Evolutionary conservation across 2,113 vertebrate species (phyloP), one percentile per base, ranked within the genome.

Genomic region (Rhegmatorhina hoffmannsi): DNA sequence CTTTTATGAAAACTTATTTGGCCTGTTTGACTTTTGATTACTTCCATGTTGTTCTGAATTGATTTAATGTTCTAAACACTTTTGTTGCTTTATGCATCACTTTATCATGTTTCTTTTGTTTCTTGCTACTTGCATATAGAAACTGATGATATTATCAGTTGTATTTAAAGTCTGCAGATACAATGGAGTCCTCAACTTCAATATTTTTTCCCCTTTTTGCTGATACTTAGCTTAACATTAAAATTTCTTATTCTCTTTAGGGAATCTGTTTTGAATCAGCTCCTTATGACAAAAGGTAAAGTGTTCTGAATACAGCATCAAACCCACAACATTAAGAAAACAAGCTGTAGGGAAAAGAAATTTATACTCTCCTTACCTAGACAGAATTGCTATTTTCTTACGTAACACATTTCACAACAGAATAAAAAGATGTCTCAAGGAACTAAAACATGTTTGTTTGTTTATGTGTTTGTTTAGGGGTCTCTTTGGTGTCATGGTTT

Each of bases 21-120:
- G 85, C 97, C 92, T 92, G 75, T 92, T 66, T 86, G 91, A 96
- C 58, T 97, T 97, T 96, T 97, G 96, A 97, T 98, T 97, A 95
- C 52, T 97, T 97, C 94, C 94, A 97, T 96, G 94, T 96, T 97
- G 67, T 81, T 97, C 88, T 95, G 92, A 95, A 95, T 96, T 96
- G 74, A 40, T 62, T 96, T 96, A 94, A 95, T 96, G 73, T 96
- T 91, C 96, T 76, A 83, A 97, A 97, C 96, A 95, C 87, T 93
- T 94, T 87, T 58, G 13, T 63, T 67, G 89, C 89, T 97, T 85
- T 83, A 63, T 93, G 50, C 33, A 94, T 95, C 66, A 91, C 52
- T 98, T 97, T 95, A 97, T 98, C 91, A 97, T 96, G 55, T 84
- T 97, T 94, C 95, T 96, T 96, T 97, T 96, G 85, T 97, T 84